Evolutionary conservation across 2,888 invertebrate genomes (phyloP), one percentile per base, ranked within the genome.

Genomic region (Cerastis rubricosa): DNA sequence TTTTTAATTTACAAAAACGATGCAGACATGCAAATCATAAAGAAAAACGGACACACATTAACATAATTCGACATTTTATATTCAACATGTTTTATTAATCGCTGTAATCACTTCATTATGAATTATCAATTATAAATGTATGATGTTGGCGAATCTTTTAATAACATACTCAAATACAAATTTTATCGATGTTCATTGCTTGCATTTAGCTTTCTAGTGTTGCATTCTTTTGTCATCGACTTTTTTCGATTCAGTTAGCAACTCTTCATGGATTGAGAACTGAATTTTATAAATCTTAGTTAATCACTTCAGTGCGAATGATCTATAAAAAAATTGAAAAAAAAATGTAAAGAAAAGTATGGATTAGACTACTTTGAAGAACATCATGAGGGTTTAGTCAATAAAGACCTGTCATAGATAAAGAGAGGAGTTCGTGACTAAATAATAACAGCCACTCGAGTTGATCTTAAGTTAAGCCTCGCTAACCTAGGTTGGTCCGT

Each of bases 61-160:
- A 57, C 84, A 83, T 83, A 83, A 84, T 76, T 76, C n/a, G 4
- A 29, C 76, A 6, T 61, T 80, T 76, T 71, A 65, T 45, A 73
- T 76, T 71, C 72, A 73, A 61, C 47, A 54, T 63, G 61, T 63
- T 54, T 67, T 67, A 78, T 74, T 81, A 77, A 72, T 70, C 22
- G 68, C n/a, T 49, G 61, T 69, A 45, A 83, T 71, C 73, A 73
- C 64, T 71, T 76, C 66, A 84, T 84, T 74, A 74, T 43, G 57
- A 68, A 40, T 61, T 66, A 67, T 71, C 57, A 67, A 68, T 76
- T 71, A 54, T 14, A 64, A 59, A 66, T 80, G 35, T 70, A 67
- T 72, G 79, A 72, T 45, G 67, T 63, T 63, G 43, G 54, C 25
- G 54, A 43, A 14, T 80, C 11, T 66, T 66, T 8, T 66, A 4